Conservation (phyloP, 2,797 vertebrate species). For the Gymnothorax javanicus region DNA sequence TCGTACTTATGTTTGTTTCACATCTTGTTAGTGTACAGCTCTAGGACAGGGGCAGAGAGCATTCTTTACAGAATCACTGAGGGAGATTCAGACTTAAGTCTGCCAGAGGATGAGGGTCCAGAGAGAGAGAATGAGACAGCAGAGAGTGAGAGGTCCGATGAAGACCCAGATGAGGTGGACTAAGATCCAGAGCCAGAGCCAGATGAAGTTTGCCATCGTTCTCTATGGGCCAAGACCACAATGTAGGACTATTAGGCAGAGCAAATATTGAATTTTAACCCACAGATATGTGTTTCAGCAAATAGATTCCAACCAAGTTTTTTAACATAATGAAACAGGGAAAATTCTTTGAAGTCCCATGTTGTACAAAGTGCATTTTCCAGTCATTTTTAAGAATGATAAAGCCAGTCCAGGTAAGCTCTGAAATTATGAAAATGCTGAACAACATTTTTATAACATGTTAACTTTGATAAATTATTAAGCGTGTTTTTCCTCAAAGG, state of each 20-base stretch:
- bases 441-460: no score
- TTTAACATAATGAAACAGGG: no score
- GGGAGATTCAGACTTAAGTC: constrained; percentile 28
- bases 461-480: no score
- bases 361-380: no score
- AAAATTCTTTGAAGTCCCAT: no score
- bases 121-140: neutral
- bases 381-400: no score
- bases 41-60: neutral
- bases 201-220: neutral
- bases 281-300: no score
- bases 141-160: neutral
- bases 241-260: neutral
- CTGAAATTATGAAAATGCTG: no score
- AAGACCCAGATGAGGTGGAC: neutral
- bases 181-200: neutral
- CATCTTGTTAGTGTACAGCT: no score
- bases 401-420: no score
- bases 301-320: no score
- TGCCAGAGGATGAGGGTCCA: neutral
- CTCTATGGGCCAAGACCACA: constrained; percentile 11
- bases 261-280: no score
- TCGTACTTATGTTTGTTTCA: neutral
- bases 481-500: neutral
- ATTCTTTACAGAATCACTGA: constrained; percentile 28